Conservation (phyloP, 2,797 vertebrate genomes). For the Takifugu rubripes region DNA sequence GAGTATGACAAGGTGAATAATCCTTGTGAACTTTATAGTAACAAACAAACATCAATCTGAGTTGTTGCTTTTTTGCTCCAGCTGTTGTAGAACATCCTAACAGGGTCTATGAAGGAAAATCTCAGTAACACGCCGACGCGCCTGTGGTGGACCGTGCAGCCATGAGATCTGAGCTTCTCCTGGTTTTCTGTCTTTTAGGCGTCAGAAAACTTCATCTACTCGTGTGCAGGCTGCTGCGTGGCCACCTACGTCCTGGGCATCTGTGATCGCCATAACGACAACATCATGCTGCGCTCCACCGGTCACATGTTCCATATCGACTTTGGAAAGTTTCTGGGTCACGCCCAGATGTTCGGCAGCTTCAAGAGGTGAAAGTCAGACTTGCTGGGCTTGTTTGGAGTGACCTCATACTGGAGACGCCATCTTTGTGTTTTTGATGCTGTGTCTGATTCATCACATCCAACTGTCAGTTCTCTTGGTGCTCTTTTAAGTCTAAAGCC, state of each 20-base stretch:
- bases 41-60: too few relatives aligned
- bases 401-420: too few relatives aligned
- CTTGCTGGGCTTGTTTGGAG: too few relatives aligned
- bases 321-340: constrained; percentile 96
- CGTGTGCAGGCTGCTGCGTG: constrained; percentile 97
- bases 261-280: constrained; percentile 97
- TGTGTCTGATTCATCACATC: too few relatives aligned
- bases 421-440: too few relatives aligned
- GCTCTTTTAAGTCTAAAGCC: background rate
- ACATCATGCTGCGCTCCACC: constrained; percentile 96
- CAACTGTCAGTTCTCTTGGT: background rate
- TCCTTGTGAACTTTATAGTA: too few relatives aligned
- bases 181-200: constrained; percentile 72
- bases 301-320: constrained; percentile 99
- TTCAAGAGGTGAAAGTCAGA: constrained; percentile 85
- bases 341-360: constrained; percentile 97
- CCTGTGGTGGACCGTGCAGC: too few relatives aligned
- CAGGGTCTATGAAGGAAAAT: too few relatives aligned
- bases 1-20: constrained; percentile 93
- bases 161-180: background rate
- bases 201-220: constrained; percentile 98
- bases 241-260: constrained; percentile 96
- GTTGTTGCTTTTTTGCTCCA: too few relatives aligned
- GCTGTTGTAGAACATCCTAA: too few relatives aligned
- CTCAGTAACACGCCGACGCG: too few relatives aligned